Conservation (phyloP, 2,113 vertebrate genomes). For the Triplophysa rosa region DNA sequence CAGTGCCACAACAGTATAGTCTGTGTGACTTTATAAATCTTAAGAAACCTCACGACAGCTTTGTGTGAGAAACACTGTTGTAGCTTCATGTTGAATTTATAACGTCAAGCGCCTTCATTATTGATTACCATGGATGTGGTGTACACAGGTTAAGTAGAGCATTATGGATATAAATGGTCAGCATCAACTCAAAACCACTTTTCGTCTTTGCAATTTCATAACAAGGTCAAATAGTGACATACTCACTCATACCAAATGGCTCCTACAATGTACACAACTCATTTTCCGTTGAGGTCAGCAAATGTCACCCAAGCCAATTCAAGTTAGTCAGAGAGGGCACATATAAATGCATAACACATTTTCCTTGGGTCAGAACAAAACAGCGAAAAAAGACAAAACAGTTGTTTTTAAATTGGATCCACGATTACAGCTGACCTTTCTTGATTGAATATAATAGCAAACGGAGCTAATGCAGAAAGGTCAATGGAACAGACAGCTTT, state of each 20-base stretch:
- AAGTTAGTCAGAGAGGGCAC: background rate
- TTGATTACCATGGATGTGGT: conserved; percentile 19
- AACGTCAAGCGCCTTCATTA: conserved; percentile 41
- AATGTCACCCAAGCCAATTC: conserved; percentile 43
- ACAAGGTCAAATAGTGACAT: conserved; percentile 19
- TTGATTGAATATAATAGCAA: conserved; percentile 77
- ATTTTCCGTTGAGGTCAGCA: conserved; percentile 12
- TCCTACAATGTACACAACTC: background rate
- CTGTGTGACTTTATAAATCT: too few relatives aligned
- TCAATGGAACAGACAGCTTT: conserved; percentile 74
- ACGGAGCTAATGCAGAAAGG: conserved; percentile 80
- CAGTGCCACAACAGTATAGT: too few relatives aligned
- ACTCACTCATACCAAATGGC: background rate
- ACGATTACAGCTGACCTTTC: conserved; percentile 78
- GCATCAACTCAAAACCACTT: background rate
- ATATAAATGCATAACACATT: conserved; percentile 44
- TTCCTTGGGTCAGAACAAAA: conserved; percentile 38
- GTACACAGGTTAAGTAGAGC: conserved; percentile 39
- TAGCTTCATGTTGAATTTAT: conserved; percentile 12
- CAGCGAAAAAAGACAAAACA: conserved; percentile 49
- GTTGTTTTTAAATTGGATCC: conserved; percentile 66
- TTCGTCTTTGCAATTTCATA: conserved; percentile 23
- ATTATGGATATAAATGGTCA: conserved; percentile 23
- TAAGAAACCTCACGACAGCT: too few relatives aligned
- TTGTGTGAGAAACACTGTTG: too few relatives aligned